Base-by-base conservation (phyloP, 2,888 invertebrate species). In the Drosophila fulvimacula region DNA sequence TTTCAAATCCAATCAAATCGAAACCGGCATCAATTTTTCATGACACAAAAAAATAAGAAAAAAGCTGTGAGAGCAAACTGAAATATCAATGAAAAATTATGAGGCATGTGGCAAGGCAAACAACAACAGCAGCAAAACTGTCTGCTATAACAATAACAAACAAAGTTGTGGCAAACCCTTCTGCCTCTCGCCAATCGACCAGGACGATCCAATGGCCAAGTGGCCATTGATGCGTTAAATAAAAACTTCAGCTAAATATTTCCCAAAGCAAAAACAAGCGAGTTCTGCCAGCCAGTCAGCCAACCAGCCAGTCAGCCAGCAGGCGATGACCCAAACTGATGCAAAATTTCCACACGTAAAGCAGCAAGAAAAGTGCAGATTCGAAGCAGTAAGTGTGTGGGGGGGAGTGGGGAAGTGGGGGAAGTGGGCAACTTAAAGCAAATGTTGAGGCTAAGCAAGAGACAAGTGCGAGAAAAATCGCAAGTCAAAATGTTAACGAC, bases 231-330 rank as follows among this genome's bases (percentile, higher is more conserved):
- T 82, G 81, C 81, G 81, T 85, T 82, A 82, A 85, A 85, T 82
- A 82, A 82, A 82, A 81, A 81, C 75, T 84, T 81, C 85, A 82
- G 69, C 85, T 84, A 81, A 81, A 81, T 81, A 81, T 81, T 81
- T 68, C 66, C 24, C 65, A 66, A 68, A 55, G 66, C 76, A 69
- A 84, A 79, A 79, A 84, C 85, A 69, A 79, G 36, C 38, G 27
- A 11, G 34, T 24, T 63, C 19, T 46, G 6, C 42, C 21, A 21
- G 42, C 13, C 0, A 21, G 13, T 21, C 21, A 21, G 42, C 13
- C 0, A 21, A 7, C 21, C 13, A 6, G 21, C 21, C 10, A 30
- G 30, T 2, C 2, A 30, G 30, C 27, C 1, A 30, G 21, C 21
- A 42, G 42, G 21, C 42, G 42, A 15, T 42, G 49, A 30, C 24